A percentile compares a stretch with the other conserved stretches of the same genome.
phyloP scores from a whole-genome alignment of 2,888 invertebrate species.

The Cosmopolites sordidus region DNA sequence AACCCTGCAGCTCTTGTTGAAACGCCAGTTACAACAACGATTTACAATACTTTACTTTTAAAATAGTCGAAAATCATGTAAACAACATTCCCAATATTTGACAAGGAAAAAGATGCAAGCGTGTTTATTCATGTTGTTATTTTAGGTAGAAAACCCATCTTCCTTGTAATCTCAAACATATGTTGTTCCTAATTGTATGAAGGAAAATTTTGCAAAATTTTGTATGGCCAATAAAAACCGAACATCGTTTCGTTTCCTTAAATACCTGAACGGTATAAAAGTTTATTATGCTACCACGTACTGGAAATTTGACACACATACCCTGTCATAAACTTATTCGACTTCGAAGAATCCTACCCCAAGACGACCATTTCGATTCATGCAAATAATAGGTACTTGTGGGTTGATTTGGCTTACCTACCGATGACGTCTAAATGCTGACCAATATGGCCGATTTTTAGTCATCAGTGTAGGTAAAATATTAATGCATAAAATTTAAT shows the following conservation, averaged over 20 bases:
- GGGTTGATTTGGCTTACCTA: background rate
- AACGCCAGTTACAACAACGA: too few species aligned
- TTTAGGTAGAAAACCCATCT: slow-evolving; percentile 5
- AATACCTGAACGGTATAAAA: slow-evolving; percentile 29
- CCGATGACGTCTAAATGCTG: background rate
- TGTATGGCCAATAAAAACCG: slow-evolving; percentile 7
- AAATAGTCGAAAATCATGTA: too few species aligned
- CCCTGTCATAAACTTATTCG: slow-evolving; percentile 30
- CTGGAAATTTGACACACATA: slow-evolving; percentile 29
- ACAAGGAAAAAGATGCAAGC: background rate
- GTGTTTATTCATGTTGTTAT: background rate
- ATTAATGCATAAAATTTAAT: too few species aligned
- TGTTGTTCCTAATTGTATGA: background rate
- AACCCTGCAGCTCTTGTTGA: too few species aligned
- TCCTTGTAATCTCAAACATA: slow-evolving; percentile 7
- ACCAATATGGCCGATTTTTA: too few species aligned
- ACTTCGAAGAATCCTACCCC: slow-evolving; percentile 16
- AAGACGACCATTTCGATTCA: background rate
- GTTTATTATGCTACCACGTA: slow-evolving; percentile 31
- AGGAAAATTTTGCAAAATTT: background rate
- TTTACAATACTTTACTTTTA: too few species aligned
- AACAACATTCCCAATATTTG: background rate
- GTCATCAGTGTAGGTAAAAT: too few species aligned
- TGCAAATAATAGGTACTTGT: background rate
- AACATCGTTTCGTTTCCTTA: slow-evolving; percentile 6